These are phyloP conservation scores for Chelonus formosanus DNA, from an alignment of 2,888 invertebrate species.

Conservation along the genomic window DNA sequence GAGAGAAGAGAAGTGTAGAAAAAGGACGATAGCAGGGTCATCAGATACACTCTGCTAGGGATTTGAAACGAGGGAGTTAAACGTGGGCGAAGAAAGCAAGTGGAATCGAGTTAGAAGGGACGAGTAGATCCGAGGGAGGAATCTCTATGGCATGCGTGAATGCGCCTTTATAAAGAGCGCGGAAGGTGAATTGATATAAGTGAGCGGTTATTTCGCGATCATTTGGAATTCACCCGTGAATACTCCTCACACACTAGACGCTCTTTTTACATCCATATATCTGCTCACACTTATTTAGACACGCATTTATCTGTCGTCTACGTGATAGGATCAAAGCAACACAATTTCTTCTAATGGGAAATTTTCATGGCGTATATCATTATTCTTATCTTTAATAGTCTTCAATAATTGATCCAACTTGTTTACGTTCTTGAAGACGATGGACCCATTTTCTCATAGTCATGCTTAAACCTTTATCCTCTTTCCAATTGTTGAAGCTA, in stretches of 20 bases:
- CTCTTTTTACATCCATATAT: constrained; percentile 15
- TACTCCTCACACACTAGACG: constrained; percentile 5
- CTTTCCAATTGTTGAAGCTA: too few relatives aligned
- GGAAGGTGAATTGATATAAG: constrained; percentile 62
- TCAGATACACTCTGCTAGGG: neutral
- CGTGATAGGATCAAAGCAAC: constrained; percentile 12
- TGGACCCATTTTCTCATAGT: too few relatives aligned
- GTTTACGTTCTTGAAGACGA: too few relatives aligned
- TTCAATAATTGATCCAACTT: too few relatives aligned
- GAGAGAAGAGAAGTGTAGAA: constrained; percentile 8
- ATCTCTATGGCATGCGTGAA: constrained; percentile 59
- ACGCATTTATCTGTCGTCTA: constrained; percentile 5
- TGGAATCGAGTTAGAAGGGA: neutral
- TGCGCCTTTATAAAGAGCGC: constrained; percentile 61
- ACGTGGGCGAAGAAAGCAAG: constrained; percentile 20
- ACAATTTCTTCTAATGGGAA: neutral
- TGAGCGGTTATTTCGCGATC: constrained; percentile 65
- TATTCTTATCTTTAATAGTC: too few relatives aligned
- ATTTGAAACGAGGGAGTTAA: neutral
- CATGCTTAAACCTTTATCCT: too few relatives aligned
- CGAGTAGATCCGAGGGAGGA: constrained; percentile 1
- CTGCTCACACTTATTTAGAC: constrained; percentile 5
- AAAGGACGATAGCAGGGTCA: constrained; percentile 15
- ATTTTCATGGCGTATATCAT: too few relatives aligned
- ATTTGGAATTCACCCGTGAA: constrained; percentile 54